Conservation (phyloP, 2,113 vertebrate species). For the Turnix velox region DNA sequence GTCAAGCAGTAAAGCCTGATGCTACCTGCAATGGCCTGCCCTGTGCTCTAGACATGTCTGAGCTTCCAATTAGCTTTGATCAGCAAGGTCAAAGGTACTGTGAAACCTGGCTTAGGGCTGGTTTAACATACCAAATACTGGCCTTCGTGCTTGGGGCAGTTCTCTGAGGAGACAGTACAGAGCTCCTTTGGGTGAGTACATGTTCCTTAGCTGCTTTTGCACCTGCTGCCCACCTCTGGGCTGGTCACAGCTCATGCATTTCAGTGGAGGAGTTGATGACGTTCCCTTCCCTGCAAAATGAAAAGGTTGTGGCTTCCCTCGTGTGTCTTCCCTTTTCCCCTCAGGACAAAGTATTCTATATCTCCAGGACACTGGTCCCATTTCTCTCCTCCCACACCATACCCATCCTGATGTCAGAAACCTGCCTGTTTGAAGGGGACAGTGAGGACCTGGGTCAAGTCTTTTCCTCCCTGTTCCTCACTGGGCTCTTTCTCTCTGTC, state of each 20-base stretch:
- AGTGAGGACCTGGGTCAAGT: background rate
- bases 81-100: background rate
- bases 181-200: background rate
- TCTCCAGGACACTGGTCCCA: background rate
- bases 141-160: background rate
- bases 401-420: background rate
- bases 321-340: background rate
- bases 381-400: background rate
- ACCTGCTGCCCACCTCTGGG: background rate
- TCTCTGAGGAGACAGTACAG: background rate
- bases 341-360: background rate
- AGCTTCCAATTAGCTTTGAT: background rate
- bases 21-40: background rate
- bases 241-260: background rate
- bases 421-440: background rate
- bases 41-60: background rate
- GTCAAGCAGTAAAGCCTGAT: background rate
- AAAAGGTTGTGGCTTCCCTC: background rate
- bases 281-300: background rate
- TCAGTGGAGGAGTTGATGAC: accelerated
- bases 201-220: background rate
- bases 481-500: conserved; percentile 11
- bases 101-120: background rate
- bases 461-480: background rate
- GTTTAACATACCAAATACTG: background rate